Conservation (phyloP, 2,888 invertebrate species). For the Dryobotodes eremita region DNA sequence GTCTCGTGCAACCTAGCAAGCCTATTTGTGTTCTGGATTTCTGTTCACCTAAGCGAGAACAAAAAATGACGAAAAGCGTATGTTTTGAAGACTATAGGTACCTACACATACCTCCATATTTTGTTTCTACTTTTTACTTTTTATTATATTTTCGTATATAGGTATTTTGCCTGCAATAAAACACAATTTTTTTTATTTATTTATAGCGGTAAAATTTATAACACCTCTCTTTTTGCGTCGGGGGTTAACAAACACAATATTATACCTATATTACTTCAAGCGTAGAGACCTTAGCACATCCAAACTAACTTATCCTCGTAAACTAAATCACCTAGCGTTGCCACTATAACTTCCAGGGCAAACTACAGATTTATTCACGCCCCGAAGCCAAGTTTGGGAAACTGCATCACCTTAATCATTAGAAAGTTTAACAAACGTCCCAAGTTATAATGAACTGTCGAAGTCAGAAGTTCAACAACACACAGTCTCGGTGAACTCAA, state of each 20-base stretch:
- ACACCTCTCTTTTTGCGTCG: too few species aligned
- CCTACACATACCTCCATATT: too few species aligned
- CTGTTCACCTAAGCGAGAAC: too few species aligned
- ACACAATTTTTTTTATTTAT: too few species aligned
- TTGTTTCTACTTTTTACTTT: too few species aligned
- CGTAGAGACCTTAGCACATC: background rate
- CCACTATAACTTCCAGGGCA: conserved; percentile 24
- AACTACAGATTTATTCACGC: conserved; percentile 41
- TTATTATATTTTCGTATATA: too few species aligned
- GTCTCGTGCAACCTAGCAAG: too few species aligned
- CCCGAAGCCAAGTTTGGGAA: conserved; percentile 41
- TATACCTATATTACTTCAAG: background rate
- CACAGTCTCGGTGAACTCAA: conserved; percentile 60
- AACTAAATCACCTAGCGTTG: conserved; percentile 4
- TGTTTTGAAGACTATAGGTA: too few species aligned
- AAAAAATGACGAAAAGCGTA: too few species aligned
- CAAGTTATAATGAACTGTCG: conserved; percentile 69
- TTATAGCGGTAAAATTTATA: too few species aligned
- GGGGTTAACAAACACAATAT: background rate
- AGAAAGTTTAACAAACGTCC: conserved; percentile 41
- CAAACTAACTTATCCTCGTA: conserved; percentile 12
- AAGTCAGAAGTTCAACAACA: conserved; percentile 46
- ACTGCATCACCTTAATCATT: conserved; percentile 46
- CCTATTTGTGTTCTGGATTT: too few species aligned
- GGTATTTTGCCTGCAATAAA: too few species aligned